Base-by-base conservation (phyloP, 1,140 invertebrate species). In the Plectus sambesii region DNA sequence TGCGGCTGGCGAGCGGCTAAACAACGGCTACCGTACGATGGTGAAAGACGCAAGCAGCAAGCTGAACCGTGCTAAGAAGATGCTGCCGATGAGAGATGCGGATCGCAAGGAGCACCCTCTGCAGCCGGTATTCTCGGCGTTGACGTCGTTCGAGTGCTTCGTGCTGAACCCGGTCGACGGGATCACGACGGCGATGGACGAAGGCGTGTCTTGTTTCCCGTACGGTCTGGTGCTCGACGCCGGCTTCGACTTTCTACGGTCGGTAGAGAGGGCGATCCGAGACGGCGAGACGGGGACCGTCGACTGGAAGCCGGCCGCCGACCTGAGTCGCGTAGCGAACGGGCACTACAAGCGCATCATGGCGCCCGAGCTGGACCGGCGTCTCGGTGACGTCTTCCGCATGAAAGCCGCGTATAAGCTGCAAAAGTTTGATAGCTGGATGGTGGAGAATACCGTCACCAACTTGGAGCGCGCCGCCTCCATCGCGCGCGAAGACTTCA, bases 141-240 rank as follows among this genome's bases (percentile, higher is more conserved):
- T 67, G 4, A 67, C 64, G 4, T 62, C 61, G 15, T 51, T 67
- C 24, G 65, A 67, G 46, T 58, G 68, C 3, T 61, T 68, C 39
- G 58, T 69, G 29, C 38, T 67, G n/a, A 67, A 67, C 55, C 66
- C 62, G 2, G 63, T 67, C 15, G 64, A 67, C 52, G 47, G 60
- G n/a, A 49, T 67, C 47, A 45, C 65, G 37, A 62, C 66, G 2
- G 56, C 59, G 15, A 54, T 67, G 54, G 64, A 67, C 42, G 64
- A 67, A 60, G 64, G 64, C 22, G 60, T 67, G 26, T 52, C 63
- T 17, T 67, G 64, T 40, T 67, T 67, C 39, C 64, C 64, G 1
- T 67, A 67, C 45, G 64, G 64, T n/a, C 40, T 51, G 2, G 42
- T 67, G 30, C 50, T 67, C 8, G 64, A 66, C 45, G 53, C 60